Evolutionary conservation across 2,113 vertebrate species (phyloP).

Genomic region (Chaetorhynchus papuensis): DNA sequence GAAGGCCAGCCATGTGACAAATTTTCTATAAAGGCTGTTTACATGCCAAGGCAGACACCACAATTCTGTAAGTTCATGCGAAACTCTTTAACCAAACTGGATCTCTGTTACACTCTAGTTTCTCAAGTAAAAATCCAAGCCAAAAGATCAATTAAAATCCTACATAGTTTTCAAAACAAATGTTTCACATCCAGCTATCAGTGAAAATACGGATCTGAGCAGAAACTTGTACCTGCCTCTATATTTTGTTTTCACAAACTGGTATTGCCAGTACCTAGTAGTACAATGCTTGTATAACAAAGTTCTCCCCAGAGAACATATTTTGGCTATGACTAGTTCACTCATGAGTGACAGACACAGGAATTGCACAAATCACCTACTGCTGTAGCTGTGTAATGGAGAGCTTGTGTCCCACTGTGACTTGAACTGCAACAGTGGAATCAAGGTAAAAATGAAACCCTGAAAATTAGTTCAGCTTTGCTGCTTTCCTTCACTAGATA

Average conservation of each 20-base stretch:
- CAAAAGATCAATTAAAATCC: background rate
- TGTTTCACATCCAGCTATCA: background rate
- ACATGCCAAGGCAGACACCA: background rate
- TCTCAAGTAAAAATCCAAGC: background rate
- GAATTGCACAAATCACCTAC: background rate
- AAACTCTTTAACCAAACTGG: background rate
- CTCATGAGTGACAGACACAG: background rate
- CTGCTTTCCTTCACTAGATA: background rate
- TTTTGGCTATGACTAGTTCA: background rate
- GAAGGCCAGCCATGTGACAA: background rate
- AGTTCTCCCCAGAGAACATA: background rate
- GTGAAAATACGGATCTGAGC: background rate
- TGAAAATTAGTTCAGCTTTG: background rate
- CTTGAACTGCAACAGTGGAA: background rate
- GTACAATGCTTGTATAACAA: background rate
- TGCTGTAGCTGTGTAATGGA: background rate
- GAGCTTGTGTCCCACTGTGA: background rate
- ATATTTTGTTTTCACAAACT: background rate
- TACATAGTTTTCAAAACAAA: background rate
- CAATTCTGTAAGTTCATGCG: rapidly evolving
- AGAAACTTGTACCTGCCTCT: background rate
- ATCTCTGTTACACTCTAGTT: background rate
- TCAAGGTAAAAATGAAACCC: background rate
- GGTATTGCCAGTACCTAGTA: background rate
- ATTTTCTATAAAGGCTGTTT: background rate